Evolutionary conservation across 92 coral and sea anemone species (phyloP).

Genomic region (Phenganax subtilis): DNA sequence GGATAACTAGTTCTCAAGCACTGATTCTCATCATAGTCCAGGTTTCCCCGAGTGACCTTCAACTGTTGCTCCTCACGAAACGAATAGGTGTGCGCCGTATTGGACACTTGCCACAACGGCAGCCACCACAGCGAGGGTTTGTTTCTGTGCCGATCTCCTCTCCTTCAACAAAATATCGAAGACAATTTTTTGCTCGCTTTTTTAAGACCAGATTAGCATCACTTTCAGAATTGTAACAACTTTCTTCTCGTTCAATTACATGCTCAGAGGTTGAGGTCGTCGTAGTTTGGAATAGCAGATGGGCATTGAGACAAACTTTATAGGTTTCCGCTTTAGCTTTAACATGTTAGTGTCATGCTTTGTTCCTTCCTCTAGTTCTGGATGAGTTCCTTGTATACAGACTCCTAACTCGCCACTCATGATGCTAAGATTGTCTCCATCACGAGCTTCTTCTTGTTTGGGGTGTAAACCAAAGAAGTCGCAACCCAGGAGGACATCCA

Average conservation of each 20-base stretch:
- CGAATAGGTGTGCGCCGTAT: constrained; percentile 55
- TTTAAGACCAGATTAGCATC: neutral
- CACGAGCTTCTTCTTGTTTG: constrained; percentile 53
- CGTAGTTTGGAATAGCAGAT: neutral
- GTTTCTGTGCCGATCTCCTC: constrained; percentile 54
- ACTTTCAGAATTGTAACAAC: neutral
- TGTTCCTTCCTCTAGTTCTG: constrained; percentile 40
- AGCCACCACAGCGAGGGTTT: constrained; percentile 27
- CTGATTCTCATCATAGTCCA: constrained; percentile 49
- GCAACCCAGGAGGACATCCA: constrained; percentile 54
- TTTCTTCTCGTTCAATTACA: neutral
- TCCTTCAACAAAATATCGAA: constrained; percentile 41
- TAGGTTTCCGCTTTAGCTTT: constrained; percentile 9
- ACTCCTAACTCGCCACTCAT: constrained; percentile 49
- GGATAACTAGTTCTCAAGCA: constrained; percentile 64
- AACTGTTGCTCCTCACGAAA: constrained; percentile 30
- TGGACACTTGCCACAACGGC: constrained; percentile 54
- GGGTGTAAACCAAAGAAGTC: constrained; percentile 52
- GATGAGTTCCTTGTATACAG: constrained; percentile 55
- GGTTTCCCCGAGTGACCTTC: constrained; percentile 48
- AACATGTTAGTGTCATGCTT: constrained; percentile 32
- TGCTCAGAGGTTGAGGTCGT: neutral
- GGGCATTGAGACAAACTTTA: neutral
- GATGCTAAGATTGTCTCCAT: constrained; percentile 53
- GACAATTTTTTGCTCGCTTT: neutral